Evolutionary conservation across 2,888 invertebrate genomes (phyloP).

Genomic region (Penaeus monodon): DNA sequence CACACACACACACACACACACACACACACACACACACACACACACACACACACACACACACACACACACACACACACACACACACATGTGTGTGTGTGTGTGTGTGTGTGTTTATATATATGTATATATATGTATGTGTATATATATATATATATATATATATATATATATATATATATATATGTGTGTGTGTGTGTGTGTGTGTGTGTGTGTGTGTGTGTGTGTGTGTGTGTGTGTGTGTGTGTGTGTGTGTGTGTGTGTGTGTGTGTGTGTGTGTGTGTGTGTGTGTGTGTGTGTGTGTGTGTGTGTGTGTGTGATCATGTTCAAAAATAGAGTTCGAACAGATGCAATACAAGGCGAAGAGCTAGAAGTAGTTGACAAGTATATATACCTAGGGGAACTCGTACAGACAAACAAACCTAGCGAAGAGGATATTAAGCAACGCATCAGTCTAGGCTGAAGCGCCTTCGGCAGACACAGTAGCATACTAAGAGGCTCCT

Average conservation of each 20-base stretch:
- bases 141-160: neutral
- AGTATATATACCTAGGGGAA: too few relatives aligned
- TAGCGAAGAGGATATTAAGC: too few relatives aligned
- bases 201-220: constrained; percentile 3
- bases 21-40: neutral
- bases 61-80: neutral
- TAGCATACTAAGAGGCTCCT: too few relatives aligned
- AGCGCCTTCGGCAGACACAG: too few relatives aligned
- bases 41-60: neutral
- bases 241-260: neutral
- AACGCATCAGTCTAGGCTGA: too few relatives aligned
- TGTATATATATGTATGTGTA: neutral
- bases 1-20: neutral
- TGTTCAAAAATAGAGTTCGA: too few relatives aligned
- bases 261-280: too few relatives aligned
- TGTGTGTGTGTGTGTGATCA: too few relatives aligned
- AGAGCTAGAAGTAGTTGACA: too few relatives aligned
- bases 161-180: constrained; percentile 15
- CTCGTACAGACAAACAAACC: too few relatives aligned
- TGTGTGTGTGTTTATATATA: neutral
- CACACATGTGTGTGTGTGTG: neutral
- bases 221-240: neutral
- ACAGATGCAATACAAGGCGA: too few relatives aligned
- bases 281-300: too few relatives aligned
- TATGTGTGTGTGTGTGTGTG: neutral